Evolutionary conservation across 2,888 invertebrate species (phyloP).

Genomic region (Cylloceria caligata): DNA sequence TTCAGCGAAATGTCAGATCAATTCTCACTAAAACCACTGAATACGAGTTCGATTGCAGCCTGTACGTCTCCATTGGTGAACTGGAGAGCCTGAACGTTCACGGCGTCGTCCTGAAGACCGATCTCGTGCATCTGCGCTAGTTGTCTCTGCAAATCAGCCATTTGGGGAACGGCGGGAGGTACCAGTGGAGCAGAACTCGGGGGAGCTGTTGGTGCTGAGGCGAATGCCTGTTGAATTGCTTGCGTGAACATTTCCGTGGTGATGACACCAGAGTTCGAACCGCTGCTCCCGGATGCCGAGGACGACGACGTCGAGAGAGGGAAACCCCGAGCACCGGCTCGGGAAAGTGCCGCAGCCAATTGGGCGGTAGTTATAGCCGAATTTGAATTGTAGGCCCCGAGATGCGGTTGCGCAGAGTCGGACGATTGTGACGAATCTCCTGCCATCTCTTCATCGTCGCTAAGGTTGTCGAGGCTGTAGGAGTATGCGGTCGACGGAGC

Average conservation of each 20-base stretch:
- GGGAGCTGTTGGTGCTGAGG: slow-evolving; percentile 77
- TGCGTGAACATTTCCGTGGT: slow-evolving; percentile 92
- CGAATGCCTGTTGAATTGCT: slow-evolving; percentile 91
- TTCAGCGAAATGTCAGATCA: slow-evolving; percentile 60
- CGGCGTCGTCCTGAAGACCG: slow-evolving; percentile 93
- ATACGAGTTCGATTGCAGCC: slow-evolving; percentile 95
- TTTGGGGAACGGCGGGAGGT: slow-evolving; percentile 72
- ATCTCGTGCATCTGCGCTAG: slow-evolving; percentile 95
- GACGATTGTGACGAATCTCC: slow-evolving; percentile 85
- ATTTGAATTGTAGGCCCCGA: slow-evolving; percentile 74
- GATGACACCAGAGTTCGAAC: slow-evolving; percentile 85
- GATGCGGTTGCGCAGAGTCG: slow-evolving; percentile 82
- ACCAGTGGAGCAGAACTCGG: slow-evolving; percentile 68
- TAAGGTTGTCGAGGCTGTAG: slow-evolving; percentile 86
- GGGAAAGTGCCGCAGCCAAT: slow-evolving; percentile 90
- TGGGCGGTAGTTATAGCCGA: slow-evolving; percentile 90
- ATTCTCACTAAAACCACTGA: slow-evolving; percentile 87
- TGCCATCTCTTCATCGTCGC: slow-evolving; percentile 87
- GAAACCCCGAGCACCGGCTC: slow-evolving; percentile 84
- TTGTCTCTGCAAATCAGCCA: slow-evolving; percentile 84
- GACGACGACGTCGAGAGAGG: slow-evolving; percentile 75
- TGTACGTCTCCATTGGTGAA: slow-evolving; percentile 95
- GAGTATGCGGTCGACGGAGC: slow-evolving; percentile 84
- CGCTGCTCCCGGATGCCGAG: slow-evolving; percentile 72
- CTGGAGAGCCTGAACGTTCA: slow-evolving; percentile 94